These are phyloP conservation scores for Misgurnus mizolepis DNA, from an alignment of 2,113 vertebrate genomes.

Conservation along the genomic window DNA sequence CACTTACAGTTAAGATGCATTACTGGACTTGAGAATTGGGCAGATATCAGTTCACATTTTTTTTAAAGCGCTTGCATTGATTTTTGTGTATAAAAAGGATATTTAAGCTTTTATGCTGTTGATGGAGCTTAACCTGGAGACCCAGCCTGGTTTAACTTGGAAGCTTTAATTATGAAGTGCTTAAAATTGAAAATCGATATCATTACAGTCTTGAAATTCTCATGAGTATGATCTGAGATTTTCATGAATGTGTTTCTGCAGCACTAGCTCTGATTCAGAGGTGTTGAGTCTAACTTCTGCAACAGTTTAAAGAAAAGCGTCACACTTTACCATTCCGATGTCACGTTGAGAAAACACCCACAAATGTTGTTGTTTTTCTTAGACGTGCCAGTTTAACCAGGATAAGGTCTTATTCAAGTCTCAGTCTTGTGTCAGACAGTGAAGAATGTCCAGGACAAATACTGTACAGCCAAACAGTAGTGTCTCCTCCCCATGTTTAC, in stretches of 20 bases:
- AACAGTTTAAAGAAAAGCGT: slow-evolving; percentile 19
- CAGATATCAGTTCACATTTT: too few relatives aligned
- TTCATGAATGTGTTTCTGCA: not conserved
- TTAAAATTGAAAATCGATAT: not conserved
- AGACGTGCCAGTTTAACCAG: slow-evolving; percentile 10
- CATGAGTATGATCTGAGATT: not conserved
- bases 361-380: slow-evolving; percentile 37
- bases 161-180: too few relatives aligned
- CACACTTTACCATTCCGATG: slow-evolving; percentile 39
- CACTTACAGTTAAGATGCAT: too few relatives aligned
- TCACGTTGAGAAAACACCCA: slow-evolving; percentile 33
- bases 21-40: too few relatives aligned
- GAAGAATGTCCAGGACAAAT: slow-evolving; percentile 12
- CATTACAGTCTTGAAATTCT: not conserved
- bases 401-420: not conserved
- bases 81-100: too few relatives aligned
- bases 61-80: too few relatives aligned
- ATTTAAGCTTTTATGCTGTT: too few relatives aligned
- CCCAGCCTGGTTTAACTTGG: too few relatives aligned
- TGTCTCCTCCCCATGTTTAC: not conserved
- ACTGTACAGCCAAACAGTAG: not conserved
- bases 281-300: slow-evolving; percentile 17
- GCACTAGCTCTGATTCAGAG: not conserved
- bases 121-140: too few relatives aligned
- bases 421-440: slow-evolving; percentile 21